Percentiles rank a stretch among this genome's conserved stretches.
Conservation (phyloP, 2,888 invertebrate species). For the Panzeria rudis region DNA sequence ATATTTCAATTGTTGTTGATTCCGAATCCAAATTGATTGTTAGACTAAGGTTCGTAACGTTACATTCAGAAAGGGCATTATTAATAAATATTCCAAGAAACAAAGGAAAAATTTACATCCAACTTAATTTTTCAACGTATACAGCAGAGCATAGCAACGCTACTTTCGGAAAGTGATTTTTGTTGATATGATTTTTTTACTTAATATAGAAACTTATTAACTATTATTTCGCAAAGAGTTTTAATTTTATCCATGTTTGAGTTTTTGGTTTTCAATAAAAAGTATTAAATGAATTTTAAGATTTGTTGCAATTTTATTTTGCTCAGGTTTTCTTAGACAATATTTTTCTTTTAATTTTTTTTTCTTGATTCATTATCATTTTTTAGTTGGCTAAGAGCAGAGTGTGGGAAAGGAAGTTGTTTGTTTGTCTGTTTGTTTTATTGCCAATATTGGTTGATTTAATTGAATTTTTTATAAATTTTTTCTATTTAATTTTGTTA, state of each 20-base stretch:
- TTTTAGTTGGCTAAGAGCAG: background rate
- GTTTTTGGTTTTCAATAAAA: too few species aligned
- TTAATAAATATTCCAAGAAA: too few species aligned
- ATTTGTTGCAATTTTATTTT: conserved; percentile 1
- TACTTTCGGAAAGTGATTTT: too few species aligned
- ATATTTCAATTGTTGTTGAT: too few species aligned
- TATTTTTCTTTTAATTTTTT: background rate
- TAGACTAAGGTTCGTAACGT: too few species aligned
- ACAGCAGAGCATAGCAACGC: too few species aligned
- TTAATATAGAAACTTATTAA: background rate
- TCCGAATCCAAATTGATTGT: too few species aligned
- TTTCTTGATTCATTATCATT: conserved; percentile 6
- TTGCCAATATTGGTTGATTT: conserved; percentile 57
- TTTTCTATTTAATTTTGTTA: conserved; percentile 19
- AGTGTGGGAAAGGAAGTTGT: conserved; percentile 71
- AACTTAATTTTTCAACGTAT: too few species aligned
- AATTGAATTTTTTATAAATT: conserved; percentile 15
- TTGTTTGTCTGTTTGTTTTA: conserved; percentile 41
- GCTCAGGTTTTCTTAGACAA: conserved; percentile 25
- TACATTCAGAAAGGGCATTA: too few species aligned
- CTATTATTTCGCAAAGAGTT: background rate
- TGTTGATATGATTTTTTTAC: background rate
- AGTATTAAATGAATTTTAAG: background rate
- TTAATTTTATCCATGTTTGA: too few species aligned
- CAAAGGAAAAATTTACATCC: too few species aligned